Conservation (phyloP, 1,140 invertebrate species). For the Micrasema longulum region DNA sequence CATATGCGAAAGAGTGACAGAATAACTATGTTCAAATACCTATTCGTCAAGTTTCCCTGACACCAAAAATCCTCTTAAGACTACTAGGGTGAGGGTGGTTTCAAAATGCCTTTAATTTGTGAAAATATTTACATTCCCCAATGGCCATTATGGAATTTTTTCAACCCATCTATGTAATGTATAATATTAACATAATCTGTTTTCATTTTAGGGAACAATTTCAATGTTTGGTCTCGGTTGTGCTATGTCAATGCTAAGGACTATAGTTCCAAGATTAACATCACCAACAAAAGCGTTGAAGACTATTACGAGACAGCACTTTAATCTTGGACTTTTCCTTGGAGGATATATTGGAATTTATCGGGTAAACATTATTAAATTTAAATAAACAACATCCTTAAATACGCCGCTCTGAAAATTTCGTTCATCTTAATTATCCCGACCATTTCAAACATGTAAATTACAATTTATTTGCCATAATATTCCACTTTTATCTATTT, state of each 20-base stretch:
- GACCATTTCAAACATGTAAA: no score
- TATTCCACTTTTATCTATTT: no score
- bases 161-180: no score
- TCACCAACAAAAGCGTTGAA: constrained; percentile 63
- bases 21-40: no score
- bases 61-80: background rate
- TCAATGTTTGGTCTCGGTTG: constrained; percentile 64
- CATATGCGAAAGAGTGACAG: no score
- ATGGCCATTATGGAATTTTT: no score
- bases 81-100: background rate
- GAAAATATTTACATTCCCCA: background rate
- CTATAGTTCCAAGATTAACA: constrained; percentile 61
- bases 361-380: constrained; percentile 60
- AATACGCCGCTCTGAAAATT: no score
- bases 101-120: background rate
- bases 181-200: background rate
- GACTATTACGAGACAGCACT: constrained; percentile 60
- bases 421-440: no score
- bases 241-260: constrained; percentile 63
- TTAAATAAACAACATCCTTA: no score
- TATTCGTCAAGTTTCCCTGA: no score
- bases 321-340: constrained; percentile 65
- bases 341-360: constrained; percentile 67
- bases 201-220: constrained; percentile 59
- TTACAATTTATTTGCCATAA: no score